phyloP scores from a whole-genome alignment of 2,797 vertebrate genomes.

The Varecia variegata region DNA sequence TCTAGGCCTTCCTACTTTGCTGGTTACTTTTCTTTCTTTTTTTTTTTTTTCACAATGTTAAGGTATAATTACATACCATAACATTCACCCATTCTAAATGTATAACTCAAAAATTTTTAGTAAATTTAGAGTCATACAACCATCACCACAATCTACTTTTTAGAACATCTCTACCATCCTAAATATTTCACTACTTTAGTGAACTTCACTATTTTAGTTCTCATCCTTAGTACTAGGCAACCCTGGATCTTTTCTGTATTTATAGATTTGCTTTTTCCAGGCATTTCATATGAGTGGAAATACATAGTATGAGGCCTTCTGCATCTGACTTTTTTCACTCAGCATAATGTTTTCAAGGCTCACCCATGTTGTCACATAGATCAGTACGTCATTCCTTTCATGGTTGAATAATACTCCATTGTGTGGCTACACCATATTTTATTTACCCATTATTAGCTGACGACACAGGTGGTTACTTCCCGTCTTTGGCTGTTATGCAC shows the following conservation, averaged over 20 bases:
- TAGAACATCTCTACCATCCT: background rate
- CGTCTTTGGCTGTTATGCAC: no score
- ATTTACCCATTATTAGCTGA: background rate
- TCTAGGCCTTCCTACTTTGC: background rate
- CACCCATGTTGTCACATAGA: no score
- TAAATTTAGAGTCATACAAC: background rate
- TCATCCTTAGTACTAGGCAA: background rate
- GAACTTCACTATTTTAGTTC: background rate
- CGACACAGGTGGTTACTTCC: background rate
- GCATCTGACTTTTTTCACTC: background rate
- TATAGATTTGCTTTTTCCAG: background rate
- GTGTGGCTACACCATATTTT: background rate
- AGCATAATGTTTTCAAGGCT: background rate
- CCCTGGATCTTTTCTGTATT: background rate
- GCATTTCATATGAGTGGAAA: background rate
- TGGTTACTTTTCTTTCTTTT: background rate
- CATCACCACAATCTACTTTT: background rate
- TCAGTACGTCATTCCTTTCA: background rate
- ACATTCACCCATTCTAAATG: background rate
- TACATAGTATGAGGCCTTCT: no score
- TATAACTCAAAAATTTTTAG: background rate
- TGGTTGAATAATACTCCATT: background rate
- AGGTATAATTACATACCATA: background rate
- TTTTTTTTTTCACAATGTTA: background rate
- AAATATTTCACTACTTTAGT: background rate